These are phyloP conservation scores for Phortica variegata DNA, from an alignment of 1,140 invertebrate genomes.

Conservation along the genomic window DNA sequence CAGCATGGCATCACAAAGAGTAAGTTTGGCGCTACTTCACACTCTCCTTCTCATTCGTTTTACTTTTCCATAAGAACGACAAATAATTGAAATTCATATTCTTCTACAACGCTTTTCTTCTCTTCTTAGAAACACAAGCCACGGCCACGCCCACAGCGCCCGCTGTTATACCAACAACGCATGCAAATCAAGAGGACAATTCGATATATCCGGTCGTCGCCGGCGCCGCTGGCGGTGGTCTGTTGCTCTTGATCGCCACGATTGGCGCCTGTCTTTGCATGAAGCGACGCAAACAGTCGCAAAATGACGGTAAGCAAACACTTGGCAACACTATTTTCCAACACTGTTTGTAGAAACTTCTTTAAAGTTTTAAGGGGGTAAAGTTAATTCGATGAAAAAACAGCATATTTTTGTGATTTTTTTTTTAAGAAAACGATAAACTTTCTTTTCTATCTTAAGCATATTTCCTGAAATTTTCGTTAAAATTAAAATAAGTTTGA, in stretches of 20 bases:
- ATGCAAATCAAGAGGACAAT: constrained; percentile 35
- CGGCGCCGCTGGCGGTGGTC: constrained; percentile 39
- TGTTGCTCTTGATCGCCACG: constrained; percentile 39
- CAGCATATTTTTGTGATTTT: not conserved
- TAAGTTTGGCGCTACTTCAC: constrained; percentile 50
- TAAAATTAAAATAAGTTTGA: no score
- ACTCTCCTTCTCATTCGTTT: no score
- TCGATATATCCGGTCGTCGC: constrained; percentile 47
- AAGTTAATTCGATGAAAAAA: no score
- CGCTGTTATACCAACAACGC: constrained; percentile 14
- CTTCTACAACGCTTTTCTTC: not conserved
- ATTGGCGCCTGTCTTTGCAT: constrained; percentile 53
- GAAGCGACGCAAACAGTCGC: constrained; percentile 57
- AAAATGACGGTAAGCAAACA: constrained; percentile 57
- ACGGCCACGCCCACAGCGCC: constrained; percentile 11
- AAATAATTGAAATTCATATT: not conserved
- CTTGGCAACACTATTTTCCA: not conserved
- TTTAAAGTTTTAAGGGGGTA: no score
- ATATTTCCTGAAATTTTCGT: no score
- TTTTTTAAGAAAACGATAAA: no score
- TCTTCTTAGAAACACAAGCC: constrained; percentile 20
- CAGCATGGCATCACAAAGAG: constrained; percentile 70
- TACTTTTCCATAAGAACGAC: not conserved
- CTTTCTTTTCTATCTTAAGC: no score
- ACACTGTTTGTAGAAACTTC: not conserved